phyloP scores from a whole-genome alignment of 2,888 invertebrate genomes.

The Tetragonisca angustula region DNA sequence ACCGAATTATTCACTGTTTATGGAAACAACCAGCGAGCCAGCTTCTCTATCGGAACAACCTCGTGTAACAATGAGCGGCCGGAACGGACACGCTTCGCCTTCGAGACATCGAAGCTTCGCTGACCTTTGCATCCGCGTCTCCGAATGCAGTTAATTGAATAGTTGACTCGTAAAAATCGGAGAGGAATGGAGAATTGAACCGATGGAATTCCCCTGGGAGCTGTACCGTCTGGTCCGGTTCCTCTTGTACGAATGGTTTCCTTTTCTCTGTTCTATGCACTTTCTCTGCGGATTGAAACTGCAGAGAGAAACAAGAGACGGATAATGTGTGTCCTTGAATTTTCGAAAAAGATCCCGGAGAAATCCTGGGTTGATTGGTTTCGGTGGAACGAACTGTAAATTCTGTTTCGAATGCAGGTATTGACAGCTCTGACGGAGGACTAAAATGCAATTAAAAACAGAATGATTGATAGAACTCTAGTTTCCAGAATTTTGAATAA shows the following conservation, averaged over 20 bases:
- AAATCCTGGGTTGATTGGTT: neutral
- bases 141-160: conserved; percentile 35
- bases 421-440: neutral
- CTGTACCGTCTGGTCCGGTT: neutral
- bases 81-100: conserved; percentile 19
- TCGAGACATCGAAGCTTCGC: conserved; percentile 17
- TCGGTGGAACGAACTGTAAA: neutral
- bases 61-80: conserved; percentile 38
- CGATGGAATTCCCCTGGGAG: neutral
- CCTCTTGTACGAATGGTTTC: neutral
- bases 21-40: conserved; percentile 45
- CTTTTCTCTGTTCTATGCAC: neutral
- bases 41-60: conserved; percentile 8
- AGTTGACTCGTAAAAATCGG: conserved; percentile 28
- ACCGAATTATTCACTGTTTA: conserved; percentile 59
- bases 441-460: too few relatives aligned
- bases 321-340: neutral
- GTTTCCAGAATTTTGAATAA: neutral
- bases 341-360: neutral
- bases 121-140: conserved; percentile 41
- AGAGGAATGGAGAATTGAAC: neutral
- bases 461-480: neutral
- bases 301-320: neutral
- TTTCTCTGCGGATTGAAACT: neutral
- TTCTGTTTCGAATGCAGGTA: neutral